Evolutionary conservation across 2,797 vertebrate species (phyloP), one percentile per base, ranked within the genome.

Genomic region (Sebastiscus tertius): DNA sequence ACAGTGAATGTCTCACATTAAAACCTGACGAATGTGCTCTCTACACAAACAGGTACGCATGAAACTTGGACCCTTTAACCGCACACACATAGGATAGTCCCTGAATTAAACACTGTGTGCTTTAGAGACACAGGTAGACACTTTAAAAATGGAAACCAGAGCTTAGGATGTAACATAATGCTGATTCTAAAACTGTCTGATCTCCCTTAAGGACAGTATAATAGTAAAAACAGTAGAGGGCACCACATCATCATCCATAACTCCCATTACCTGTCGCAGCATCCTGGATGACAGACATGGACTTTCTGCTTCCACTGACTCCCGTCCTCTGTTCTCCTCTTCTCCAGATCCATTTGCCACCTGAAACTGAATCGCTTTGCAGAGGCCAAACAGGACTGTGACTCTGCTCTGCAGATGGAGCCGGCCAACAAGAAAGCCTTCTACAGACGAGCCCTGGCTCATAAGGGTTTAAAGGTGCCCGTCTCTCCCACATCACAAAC

Each of bases 341-440:
- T 74, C 89, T 73, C 82, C 88, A 99, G 98, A 94, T 97, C 98
- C 66, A 96, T 99, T 83, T 99, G 98, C 93, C 93, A 96, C 92
- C 93, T 99, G 95, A 99, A 96, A 86, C 93, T 99, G 75, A 91
- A 80, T 83, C 95, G 93, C 58, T 98, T 96, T 78, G 94, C 96
- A 88, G 97, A 98, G 93, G 98, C 98, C 88, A 98, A 96, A 93
- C 94, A 92, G 89, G 98, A 99, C 92, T 99, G 98, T 85, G 96
- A 98, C 86, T 92, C 87, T 63, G 98, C 97, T 1, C 96, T 99
- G 89, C 93, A 95, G 89, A 83, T 95, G 77, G 97, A 99, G 73
- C 94, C 94, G 3, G 72, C 91, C 81, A 99, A 98, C 87, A 96
- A 98, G 93, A 99, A 99, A 91, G 98, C 98, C 1, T 96, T 96